These are phyloP conservation scores for Ethmia dodecea DNA, from an alignment of 2,888 invertebrate species.

Conservation along the genomic window DNA sequence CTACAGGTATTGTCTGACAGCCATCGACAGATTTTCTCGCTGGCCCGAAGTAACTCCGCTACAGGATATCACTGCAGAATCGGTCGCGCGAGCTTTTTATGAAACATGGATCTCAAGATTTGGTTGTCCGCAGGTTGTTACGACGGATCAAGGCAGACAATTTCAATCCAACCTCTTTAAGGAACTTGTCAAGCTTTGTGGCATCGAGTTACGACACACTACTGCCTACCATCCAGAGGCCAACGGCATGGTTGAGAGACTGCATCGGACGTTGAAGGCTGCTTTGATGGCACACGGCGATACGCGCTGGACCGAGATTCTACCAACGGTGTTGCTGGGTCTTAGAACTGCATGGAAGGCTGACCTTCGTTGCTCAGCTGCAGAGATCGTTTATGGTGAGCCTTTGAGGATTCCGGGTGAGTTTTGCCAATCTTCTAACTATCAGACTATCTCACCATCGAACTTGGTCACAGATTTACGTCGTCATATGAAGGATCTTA, in stretches of 20 bases:
- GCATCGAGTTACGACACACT: conserved; percentile 7
- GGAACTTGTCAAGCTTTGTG: conserved; percentile 5
- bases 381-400: too few species aligned
- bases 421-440: too few species aligned
- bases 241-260: conserved; percentile 16
- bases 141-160: conserved; percentile 21
- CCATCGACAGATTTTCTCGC: conserved; percentile 26
- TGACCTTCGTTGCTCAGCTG: conserved; percentile 13
- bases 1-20: conserved; percentile 23
- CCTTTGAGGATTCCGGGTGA: too few species aligned
- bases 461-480: too few species aligned
- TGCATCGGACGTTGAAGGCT: conserved; percentile 22
- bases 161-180: conserved; percentile 21
- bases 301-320: conserved; percentile 18
- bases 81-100: conserved; percentile 14
- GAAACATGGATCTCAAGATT: conserved; percentile 21
- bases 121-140: too few species aligned
- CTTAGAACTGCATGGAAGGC: conserved; percentile 19
- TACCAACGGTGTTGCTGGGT: conserved; percentile 16
- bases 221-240: conserved; percentile 14
- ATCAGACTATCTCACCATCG: too few species aligned
- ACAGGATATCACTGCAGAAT: conserved; percentile 16
- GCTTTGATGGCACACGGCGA: conserved; percentile 17
- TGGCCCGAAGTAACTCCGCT: conserved; percentile 24
- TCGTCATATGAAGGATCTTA: too few species aligned